Conservation (phyloP, 2,113 vertebrate genomes). For the Hypomesus transpacificus region DNA sequence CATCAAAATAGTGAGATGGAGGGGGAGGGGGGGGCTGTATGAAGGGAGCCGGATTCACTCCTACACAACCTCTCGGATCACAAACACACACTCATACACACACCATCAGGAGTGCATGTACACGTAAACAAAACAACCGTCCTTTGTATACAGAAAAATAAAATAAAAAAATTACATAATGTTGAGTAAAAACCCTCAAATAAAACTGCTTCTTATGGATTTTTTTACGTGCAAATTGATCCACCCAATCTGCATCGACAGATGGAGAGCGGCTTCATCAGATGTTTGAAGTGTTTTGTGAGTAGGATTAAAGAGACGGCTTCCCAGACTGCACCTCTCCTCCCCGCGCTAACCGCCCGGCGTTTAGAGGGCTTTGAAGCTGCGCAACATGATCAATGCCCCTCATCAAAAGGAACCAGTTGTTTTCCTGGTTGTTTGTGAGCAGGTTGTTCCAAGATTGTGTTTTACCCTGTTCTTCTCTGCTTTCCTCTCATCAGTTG, state of each 20-base stretch:
- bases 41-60: not conserved
- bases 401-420: conserved; percentile 12
- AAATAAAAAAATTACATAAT: no score
- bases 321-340: conserved; percentile 14
- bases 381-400: conserved; percentile 13
- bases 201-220: conserved; percentile 15
- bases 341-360: conserved; percentile 4
- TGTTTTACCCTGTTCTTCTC: not conserved
- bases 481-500: not conserved
- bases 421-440: conserved; percentile 1
- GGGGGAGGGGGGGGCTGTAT: not conserved
- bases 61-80: no score
- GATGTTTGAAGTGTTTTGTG: conserved; percentile 28
- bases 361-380: conserved; percentile 17
- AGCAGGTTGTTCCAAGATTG: no score
- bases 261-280: conserved; percentile 27
- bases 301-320: conserved; percentile 25
- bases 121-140: not conserved
- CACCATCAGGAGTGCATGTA: not conserved
- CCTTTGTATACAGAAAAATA: not conserved
- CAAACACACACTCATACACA: not conserved
- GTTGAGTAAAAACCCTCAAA: no score
- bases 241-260: conserved; percentile 32
- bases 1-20: conserved; percentile 22
- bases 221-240: conserved; percentile 30